Evolutionary conservation across 1,140 invertebrate species (phyloP).

Genomic region (Magallana gigas): DNA sequence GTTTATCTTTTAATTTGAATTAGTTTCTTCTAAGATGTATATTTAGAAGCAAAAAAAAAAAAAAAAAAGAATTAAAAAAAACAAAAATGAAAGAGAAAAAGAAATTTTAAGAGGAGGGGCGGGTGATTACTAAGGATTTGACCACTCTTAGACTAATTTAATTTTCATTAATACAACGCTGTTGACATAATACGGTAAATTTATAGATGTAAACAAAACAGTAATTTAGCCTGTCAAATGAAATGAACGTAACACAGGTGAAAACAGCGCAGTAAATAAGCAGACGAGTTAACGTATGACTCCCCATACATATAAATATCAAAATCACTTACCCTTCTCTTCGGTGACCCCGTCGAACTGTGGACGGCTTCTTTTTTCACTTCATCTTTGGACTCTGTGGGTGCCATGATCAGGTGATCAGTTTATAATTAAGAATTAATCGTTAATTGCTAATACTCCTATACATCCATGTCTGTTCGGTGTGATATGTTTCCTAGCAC

Average conservation of each 20-base stretch:
- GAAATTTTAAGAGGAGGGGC: no score
- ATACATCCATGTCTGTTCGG: not conserved
- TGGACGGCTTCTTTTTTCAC: slow-evolving; percentile 13
- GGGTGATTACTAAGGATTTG: no score
- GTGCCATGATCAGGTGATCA: not conserved
- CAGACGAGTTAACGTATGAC: not conserved
- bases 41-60: no score
- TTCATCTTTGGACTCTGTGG: slow-evolving; percentile 4
- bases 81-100: no score
- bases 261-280: not conserved
- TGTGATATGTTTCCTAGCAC: slow-evolving; percentile 1
- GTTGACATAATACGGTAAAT: not conserved
- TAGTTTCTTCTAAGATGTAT: not conserved
- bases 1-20: slow-evolving; percentile 10
- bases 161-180: no score
- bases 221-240: not conserved
- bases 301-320: no score
- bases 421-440: slow-evolving; percentile 10
- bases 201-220: not conserved
- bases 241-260: not conserved
- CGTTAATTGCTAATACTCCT: not conserved
- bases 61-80: no score
- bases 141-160: no score
- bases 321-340: not conserved
- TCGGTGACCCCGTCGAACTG: not conserved